These are phyloP conservation scores for Gambelia wislizenii DNA, from an alignment of 2,797 vertebrate species.

Conservation along the genomic window DNA sequence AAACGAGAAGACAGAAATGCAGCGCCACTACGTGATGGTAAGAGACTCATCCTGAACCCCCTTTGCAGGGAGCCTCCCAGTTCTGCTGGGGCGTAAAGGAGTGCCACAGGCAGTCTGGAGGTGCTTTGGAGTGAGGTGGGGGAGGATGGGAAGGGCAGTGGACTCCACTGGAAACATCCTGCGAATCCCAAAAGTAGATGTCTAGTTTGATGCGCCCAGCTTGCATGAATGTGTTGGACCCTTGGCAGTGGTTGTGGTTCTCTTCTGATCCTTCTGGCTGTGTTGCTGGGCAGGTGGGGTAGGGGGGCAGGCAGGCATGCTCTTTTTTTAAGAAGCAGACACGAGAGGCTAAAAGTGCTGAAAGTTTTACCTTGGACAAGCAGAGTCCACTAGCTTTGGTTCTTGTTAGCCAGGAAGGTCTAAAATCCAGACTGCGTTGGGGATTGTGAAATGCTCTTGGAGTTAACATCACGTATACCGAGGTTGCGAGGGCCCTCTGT, in stretches of 20 bases:
- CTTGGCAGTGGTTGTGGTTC: background rate
- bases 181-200: background rate
- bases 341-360: too few relatives aligned
- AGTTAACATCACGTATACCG: too few relatives aligned
- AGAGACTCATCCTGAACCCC: conserved; percentile 61
- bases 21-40: conserved; percentile 97
- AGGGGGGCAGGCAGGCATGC: too few relatives aligned
- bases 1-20: conserved; percentile 97
- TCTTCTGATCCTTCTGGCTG: too few relatives aligned
- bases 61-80: background rate
- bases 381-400: background rate
- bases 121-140: background rate
- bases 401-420: background rate
- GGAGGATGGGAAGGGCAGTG: too few relatives aligned
- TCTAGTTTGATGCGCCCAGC: background rate
- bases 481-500: too few relatives aligned
- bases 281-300: too few relatives aligned
- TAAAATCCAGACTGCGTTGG: too few relatives aligned
- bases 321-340: background rate
- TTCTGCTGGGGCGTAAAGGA: background rate
- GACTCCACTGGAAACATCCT: background rate
- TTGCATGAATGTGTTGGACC: background rate
- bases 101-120: background rate
- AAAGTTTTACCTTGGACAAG: too few relatives aligned
- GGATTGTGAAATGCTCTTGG: too few relatives aligned